Conservation (phyloP, 2,888 invertebrate species). For the Sympetrum striolatum region DNA sequence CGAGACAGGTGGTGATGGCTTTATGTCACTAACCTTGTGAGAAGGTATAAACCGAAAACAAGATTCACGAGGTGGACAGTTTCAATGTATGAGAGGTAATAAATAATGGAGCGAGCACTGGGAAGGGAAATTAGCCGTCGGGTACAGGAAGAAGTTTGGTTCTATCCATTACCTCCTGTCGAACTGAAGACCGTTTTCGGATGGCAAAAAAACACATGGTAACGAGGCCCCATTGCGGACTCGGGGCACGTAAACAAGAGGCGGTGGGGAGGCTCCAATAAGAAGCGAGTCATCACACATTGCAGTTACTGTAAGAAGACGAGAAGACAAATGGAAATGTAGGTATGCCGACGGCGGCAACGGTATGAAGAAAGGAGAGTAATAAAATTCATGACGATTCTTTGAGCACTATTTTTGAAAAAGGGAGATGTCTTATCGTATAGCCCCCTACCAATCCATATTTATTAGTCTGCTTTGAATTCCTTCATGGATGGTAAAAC, state of each 20-base stretch:
- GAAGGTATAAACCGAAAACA: too few relatives aligned
- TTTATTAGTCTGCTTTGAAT: too few relatives aligned
- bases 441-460: not conserved
- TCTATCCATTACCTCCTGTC: not conserved
- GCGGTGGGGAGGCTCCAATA: not conserved
- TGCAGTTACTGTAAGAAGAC: not conserved
- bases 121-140: not conserved
- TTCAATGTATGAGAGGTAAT: not conserved
- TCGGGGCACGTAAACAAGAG: not conserved
- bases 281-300: not conserved
- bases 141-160: not conserved
- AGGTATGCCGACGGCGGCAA: not conserved
- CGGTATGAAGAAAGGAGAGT: not conserved
- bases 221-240: not conserved
- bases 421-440: not conserved
- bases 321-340: not conserved
- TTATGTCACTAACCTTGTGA: too few relatives aligned
- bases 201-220: not conserved
- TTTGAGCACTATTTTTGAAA: too few relatives aligned
- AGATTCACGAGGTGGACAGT: not conserved
- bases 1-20: too few relatives aligned
- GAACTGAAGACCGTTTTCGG: not conserved
- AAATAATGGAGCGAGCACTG: not conserved
- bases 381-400: not conserved
- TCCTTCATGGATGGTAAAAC: too few relatives aligned